phyloP scores from a whole-genome alignment of 35 echinoderm and acorn worm genomes.

The Holothuria glaberrima region DNA sequence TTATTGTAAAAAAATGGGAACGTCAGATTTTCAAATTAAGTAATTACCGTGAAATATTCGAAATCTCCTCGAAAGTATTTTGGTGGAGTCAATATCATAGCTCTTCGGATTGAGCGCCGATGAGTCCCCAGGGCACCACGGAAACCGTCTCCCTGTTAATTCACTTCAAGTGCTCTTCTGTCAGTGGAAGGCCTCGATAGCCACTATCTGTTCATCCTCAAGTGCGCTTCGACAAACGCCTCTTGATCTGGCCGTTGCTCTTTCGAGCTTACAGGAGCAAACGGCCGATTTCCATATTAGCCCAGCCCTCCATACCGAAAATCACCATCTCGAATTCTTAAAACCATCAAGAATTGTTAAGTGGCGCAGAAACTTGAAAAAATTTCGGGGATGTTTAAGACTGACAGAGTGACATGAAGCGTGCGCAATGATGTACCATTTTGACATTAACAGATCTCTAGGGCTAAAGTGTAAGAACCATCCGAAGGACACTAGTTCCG shows the following conservation, averaged over 20 bases:
- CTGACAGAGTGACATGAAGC: constrained; percentile 48
- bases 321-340: constrained; percentile 47
- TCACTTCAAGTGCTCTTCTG: constrained; percentile 56
- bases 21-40: constrained; percentile 14
- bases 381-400: not conserved
- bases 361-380: constrained; percentile 50
- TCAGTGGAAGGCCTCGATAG: constrained; percentile 23
- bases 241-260: constrained; percentile 51
- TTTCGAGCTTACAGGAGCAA: constrained; percentile 41
- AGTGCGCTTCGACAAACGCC: constrained; percentile 42
- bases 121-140: constrained; percentile 38
- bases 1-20: too few species aligned
- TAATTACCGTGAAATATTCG: constrained; percentile 29
- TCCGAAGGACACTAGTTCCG: constrained; percentile 21
- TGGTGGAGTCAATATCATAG: constrained; percentile 46
- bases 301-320: constrained; percentile 42
- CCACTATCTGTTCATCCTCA: constrained; percentile 40
- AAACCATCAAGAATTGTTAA: constrained; percentile 55
- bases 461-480: not conserved
- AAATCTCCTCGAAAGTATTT: constrained; percentile 37
- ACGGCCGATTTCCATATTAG: constrained; percentile 52
- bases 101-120: constrained; percentile 12
- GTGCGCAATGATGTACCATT: constrained; percentile 18
- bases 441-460: constrained; percentile 39
- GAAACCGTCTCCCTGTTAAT: constrained; percentile 61